A percentile compares a stretch with the other conserved stretches of the same genome.
Conservation (phyloP, 2,113 vertebrate genomes). For the Polypterus bichir region DNA sequence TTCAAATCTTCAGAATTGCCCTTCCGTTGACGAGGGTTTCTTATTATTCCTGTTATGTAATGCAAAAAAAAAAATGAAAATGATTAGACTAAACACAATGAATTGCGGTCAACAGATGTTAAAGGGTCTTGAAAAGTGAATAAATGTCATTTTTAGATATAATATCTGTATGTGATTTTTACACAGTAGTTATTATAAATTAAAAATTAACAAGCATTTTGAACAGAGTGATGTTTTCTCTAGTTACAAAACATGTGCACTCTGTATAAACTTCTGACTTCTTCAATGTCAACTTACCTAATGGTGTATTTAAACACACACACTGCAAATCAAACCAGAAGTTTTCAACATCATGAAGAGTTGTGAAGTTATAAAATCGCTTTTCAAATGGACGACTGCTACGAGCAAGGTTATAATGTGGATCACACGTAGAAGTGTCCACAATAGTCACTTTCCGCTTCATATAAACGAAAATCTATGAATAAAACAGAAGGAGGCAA, state of each 20-base stretch:
- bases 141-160: background rate
- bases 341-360: constrained; percentile 68
- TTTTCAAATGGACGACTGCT: constrained; percentile 68
- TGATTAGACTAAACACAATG: no score
- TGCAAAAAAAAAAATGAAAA: no score
- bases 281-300: constrained; percentile 49
- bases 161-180: background rate
- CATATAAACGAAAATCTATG: constrained; percentile 72
- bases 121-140: no score
- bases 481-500: background rate
- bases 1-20: background rate
- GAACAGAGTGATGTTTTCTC: no score
- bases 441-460: constrained; percentile 67
- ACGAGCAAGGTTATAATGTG: constrained; percentile 79
- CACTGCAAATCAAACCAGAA: constrained; percentile 94
- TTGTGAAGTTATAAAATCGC: constrained; percentile 57
- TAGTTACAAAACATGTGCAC: no score
- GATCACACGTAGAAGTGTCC: constrained; percentile 80
- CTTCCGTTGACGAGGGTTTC: background rate
- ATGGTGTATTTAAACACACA: constrained; percentile 84
- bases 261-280: no score
- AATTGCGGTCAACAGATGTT: no score
- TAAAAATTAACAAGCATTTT: no score
- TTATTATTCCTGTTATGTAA: background rate
- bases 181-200: no score